These are phyloP conservation scores for Limnephilus rhombicus DNA, from an alignment of 2,888 invertebrate species.

Conservation along the genomic window DNA sequence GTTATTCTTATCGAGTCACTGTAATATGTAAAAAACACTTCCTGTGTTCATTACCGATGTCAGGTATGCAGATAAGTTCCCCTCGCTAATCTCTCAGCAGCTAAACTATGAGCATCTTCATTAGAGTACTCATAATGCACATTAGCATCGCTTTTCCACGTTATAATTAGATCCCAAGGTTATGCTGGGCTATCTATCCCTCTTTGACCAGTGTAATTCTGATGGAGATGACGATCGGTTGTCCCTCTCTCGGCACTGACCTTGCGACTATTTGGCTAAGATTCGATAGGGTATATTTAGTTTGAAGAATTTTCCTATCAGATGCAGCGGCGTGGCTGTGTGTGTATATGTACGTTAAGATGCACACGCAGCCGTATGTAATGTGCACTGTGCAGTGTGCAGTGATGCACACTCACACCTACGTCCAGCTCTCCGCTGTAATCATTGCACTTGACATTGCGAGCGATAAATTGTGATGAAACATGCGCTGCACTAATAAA, in stretches of 20 bases:
- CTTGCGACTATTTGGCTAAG: slow-evolving; percentile 66
- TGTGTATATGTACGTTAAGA: background rate
- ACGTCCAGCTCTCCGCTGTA: slow-evolving; percentile 9
- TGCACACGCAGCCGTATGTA: background rate
- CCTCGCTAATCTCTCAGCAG: background rate
- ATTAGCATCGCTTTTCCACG: slow-evolving; percentile 45
- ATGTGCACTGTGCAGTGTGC: background rate
- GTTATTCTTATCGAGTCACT: too few species aligned
- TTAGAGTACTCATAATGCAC: slow-evolving; percentile 47
- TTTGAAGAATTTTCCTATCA: slow-evolving; percentile 58
- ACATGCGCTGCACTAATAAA: slow-evolving; percentile 8
- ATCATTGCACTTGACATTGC: slow-evolving; percentile 60
- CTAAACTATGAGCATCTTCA: background rate
- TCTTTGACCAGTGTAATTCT: slow-evolving; percentile 20
- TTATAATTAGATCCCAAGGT: slow-evolving; percentile 61
- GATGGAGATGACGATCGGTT: background rate
- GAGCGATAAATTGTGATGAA: slow-evolving; percentile 47
- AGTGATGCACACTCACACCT: slow-evolving; percentile 4
- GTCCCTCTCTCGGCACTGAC: slow-evolving; percentile 53
- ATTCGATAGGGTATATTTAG: slow-evolving; percentile 63
- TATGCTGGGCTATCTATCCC: slow-evolving; percentile 49
- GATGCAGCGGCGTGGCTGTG: slow-evolving; percentile 20
- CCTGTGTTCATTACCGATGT: background rate
- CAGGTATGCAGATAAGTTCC: background rate
- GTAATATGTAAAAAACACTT: background rate